These are phyloP conservation scores for Melikaiella ostensackeni DNA, from an alignment of 2,888 invertebrate species.

Conservation along the genomic window DNA sequence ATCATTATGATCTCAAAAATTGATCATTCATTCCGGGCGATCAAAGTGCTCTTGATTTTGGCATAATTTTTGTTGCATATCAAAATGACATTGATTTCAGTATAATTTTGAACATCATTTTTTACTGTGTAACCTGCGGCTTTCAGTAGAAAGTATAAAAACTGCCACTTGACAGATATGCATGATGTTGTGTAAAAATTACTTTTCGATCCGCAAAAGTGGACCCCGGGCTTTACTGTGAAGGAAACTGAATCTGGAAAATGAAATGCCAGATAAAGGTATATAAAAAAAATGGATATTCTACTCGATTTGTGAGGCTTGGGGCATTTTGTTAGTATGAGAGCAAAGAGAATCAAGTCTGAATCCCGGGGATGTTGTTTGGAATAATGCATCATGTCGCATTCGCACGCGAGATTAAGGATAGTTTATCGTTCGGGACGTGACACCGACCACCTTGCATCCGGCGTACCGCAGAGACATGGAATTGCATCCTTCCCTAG, in stretches of 20 bases:
- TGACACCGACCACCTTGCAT: conserved; percentile 56
- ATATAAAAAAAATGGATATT: conserved; percentile 27
- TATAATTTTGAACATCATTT: too few relatives aligned
- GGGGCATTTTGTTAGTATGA: conserved; percentile 45
- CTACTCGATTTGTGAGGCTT: conserved; percentile 43
- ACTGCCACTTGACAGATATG: too few relatives aligned
- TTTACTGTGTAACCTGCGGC: too few relatives aligned
- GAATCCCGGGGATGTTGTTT: conserved; percentile 55
- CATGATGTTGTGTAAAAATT: too few relatives aligned
- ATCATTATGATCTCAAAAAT: too few relatives aligned
- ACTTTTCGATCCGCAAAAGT: too few relatives aligned
- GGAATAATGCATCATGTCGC: conserved; percentile 70
- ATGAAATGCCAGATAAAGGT: not conserved
- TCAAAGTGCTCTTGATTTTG: too few relatives aligned
- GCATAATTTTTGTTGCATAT: too few relatives aligned
- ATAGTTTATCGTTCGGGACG: conserved; percentile 55
- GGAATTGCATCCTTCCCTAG: conserved; percentile 52
- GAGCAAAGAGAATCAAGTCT: conserved; percentile 45
- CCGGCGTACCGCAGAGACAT: conserved; percentile 44
- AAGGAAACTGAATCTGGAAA: not conserved
- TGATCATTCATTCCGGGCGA: too few relatives aligned
- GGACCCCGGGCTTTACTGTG: too few relatives aligned
- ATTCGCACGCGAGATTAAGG: conserved; percentile 61
- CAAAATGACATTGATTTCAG: too few relatives aligned
- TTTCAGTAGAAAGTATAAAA: too few relatives aligned